phyloP scores from a whole-genome alignment of 1,140 invertebrate genomes.

The Pseudomyrmex dendroicus region DNA sequence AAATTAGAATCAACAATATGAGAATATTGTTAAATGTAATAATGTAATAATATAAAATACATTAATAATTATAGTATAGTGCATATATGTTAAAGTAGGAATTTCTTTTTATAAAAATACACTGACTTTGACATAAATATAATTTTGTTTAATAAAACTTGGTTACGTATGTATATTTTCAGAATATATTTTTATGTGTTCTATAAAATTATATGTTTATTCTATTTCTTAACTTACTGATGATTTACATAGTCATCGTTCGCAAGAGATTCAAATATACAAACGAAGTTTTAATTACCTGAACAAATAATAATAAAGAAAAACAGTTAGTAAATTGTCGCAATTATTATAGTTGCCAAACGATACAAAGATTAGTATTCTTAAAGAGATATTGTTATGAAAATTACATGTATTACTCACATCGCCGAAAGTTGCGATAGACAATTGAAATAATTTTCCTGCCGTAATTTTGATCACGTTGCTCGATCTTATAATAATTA shows the following conservation, averaged over 20 bases:
- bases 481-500: conserved; percentile 66
- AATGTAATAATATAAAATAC: too few species aligned
- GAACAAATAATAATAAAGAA: not conserved
- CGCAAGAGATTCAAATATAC: conserved; percentile 63
- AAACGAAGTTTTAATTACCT: conserved; percentile 61
- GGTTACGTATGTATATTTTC: too few species aligned
- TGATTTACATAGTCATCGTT: conserved; percentile 7
- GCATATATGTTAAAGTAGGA: too few species aligned
- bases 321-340: not conserved
- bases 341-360: too few species aligned
- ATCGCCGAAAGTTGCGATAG: conserved; percentile 56
- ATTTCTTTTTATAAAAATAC: too few species aligned
- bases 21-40: too few species aligned
- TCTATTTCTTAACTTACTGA: not conserved
- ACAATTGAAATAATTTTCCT: conserved; percentile 72
- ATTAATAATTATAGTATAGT: too few species aligned
- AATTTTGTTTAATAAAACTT: conserved; percentile 3
- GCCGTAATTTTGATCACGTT: conserved; percentile 70
- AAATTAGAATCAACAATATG: too few species aligned
- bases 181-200: conserved; percentile 9
- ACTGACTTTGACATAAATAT: too few species aligned
- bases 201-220: not conserved
- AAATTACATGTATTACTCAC: conserved; percentile 51
- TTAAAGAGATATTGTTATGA: not conserved
- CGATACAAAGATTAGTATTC: too few species aligned